phyloP scores from a whole-genome alignment of 2,797 vertebrate species.

The Peromyscus attwateri region DNA sequence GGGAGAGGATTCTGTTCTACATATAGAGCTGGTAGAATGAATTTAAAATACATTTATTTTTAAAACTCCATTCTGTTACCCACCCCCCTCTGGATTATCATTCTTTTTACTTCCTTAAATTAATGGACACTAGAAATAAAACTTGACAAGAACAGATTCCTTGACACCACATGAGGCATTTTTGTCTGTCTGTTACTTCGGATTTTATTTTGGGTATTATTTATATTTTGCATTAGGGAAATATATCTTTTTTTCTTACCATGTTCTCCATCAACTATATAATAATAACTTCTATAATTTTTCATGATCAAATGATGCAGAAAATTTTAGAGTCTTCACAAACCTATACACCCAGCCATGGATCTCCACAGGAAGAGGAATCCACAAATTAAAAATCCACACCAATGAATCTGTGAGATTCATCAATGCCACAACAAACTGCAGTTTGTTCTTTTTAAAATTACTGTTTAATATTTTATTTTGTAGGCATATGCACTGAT shows the following conservation, averaged over 20 bases:
- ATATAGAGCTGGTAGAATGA: neutral
- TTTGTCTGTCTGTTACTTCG: neutral
- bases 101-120: slow-evolving; percentile 21
- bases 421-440: neutral
- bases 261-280: neutral
- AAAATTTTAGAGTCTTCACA: neutral
- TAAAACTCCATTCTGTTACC: neutral
- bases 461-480: neutral
- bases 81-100: neutral
- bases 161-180: neutral
- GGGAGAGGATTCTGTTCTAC: slow-evolving; percentile 59
- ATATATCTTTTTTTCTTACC: neutral
- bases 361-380: neutral
- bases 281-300: neutral
- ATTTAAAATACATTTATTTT: slow-evolving; percentile 41
- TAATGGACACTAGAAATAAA: slow-evolving; percentile 31
- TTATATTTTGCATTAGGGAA: neutral
- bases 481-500: neutral
- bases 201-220: neutral
- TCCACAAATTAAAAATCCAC: neutral
- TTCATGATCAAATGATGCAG: neutral
- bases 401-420: neutral
- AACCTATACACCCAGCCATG: neutral
- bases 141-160: neutral
- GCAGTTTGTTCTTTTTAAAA: neutral